These are phyloP conservation scores for Taxidea taxus DNA, from an alignment of 2,113 vertebrate genomes.

Conservation along the genomic window DNA sequence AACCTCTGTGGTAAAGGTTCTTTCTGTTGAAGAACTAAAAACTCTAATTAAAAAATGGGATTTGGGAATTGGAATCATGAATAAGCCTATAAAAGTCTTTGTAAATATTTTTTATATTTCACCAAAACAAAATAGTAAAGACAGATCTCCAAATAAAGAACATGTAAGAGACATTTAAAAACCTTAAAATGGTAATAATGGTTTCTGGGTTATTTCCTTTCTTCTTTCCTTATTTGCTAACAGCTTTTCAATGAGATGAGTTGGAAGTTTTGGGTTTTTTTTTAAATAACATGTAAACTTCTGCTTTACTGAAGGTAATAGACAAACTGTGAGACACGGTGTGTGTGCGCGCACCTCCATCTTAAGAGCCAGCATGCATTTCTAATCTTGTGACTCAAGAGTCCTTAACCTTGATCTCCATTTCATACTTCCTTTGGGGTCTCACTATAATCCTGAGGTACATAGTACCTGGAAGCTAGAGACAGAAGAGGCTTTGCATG, in stretches of 20 bases:
- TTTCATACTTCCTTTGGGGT: constrained; percentile 38
- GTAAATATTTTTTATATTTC: background rate
- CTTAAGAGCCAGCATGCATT: background rate
- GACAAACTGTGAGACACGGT: background rate
- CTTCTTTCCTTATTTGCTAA: background rate
- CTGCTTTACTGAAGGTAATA: background rate
- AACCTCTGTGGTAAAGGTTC: constrained; percentile 21
- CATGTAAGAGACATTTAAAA: background rate
- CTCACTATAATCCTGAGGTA: background rate
- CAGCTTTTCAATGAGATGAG: background rate
- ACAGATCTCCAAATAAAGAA: constrained; percentile 10
- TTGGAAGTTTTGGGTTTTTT: background rate
- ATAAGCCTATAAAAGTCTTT: constrained; percentile 7
- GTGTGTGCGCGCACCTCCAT: background rate
- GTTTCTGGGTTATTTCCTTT: constrained; percentile 12
- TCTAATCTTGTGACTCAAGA: background rate
- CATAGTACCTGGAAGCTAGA: background rate
- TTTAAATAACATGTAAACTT: background rate
- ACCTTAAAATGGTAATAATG: constrained; percentile 21
- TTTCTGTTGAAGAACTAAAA: constrained; percentile 44
- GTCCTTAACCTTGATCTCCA: background rate
- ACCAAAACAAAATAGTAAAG: background rate
- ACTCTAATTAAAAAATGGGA: background rate
- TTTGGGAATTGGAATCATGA: background rate
- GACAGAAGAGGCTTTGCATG: background rate